A percentile compares a stretch with the other conserved stretches of the same genome.
Evolutionary conservation across 2,888 invertebrate genomes (phyloP).

Genomic region (Hermaeophaga mercurialis): DNA sequence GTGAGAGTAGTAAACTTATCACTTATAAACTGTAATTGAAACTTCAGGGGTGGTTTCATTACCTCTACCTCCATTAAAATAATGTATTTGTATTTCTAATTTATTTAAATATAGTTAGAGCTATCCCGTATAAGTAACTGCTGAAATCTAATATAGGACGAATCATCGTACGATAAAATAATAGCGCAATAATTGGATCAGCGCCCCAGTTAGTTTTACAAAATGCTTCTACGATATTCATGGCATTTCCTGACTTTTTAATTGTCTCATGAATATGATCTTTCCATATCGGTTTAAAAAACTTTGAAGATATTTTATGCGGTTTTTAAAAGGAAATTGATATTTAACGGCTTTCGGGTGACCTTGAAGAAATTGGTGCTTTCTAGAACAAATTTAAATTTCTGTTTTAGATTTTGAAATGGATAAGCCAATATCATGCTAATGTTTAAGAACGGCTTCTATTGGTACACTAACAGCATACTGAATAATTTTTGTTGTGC

Average conservation of each 20-base stretch:
- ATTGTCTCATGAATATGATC: no score
- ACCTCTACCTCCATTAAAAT: neutral
- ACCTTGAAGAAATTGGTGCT: no score
- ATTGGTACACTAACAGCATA: neutral
- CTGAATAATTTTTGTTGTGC: neutral
- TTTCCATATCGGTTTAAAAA: no score
- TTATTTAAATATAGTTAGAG: neutral
- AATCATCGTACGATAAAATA: neutral
- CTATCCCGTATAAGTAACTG: neutral
- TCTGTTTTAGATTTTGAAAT: no score
- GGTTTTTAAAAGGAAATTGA: no score
- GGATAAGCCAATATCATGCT: no score
- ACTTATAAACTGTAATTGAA: neutral
- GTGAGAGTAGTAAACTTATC: neutral
- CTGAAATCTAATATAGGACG: neutral
- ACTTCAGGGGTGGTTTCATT: neutral
- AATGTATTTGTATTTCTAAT: neutral
- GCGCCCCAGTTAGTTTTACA: neutral
- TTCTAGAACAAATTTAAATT: no score
- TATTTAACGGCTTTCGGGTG: no score
- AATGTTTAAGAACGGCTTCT: neutral
- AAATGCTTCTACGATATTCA: neutral
- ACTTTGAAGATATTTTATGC: no score
- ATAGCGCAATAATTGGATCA: neutral
- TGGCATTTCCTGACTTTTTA: no score